Evolutionary conservation across 2,113 vertebrate genomes (phyloP).

Genomic region (Strix uralensis): DNA sequence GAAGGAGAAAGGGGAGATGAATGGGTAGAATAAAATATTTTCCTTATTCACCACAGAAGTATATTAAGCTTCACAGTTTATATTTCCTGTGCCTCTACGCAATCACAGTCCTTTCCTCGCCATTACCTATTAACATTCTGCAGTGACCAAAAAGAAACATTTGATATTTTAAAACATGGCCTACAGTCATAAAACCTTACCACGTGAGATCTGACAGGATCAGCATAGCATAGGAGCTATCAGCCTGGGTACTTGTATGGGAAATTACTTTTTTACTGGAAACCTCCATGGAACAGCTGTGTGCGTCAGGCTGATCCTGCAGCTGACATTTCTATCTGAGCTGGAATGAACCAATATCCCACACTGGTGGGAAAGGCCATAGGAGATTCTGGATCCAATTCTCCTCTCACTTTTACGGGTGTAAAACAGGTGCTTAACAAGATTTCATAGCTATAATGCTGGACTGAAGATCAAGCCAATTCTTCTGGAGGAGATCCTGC

Average conservation of each 20-base stretch:
- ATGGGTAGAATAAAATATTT: not conserved
- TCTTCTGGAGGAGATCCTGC: conserved; percentile 22
- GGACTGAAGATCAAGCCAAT: conserved; percentile 9
- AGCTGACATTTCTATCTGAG: conserved; percentile 65
- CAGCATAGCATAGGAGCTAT: conserved; percentile 7
- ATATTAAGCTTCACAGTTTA: not conserved
- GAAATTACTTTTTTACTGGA: conserved; percentile 65
- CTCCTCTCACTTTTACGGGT: conserved; percentile 24
- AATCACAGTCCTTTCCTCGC: not conserved
- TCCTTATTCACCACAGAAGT: not conserved
- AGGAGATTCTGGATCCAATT: conserved; percentile 59
- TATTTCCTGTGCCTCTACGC: not conserved
- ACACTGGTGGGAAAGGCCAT: conserved; percentile 54
- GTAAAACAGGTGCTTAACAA: conserved; percentile 33
- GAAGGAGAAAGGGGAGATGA: not conserved
- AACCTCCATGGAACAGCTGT: conserved; percentile 54
- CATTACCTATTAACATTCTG: not conserved
- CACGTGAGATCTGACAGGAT: conserved; percentile 21
- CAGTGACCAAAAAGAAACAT: not conserved
- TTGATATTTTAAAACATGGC: conserved; percentile 49
- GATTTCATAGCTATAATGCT: conserved; percentile 13
- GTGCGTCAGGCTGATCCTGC: conserved; percentile 39
- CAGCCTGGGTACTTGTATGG: conserved; percentile 20
- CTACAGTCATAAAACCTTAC: conserved; percentile 26
- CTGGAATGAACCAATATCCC: conserved; percentile 63